phyloP scores from a whole-genome alignment of 2,888 invertebrate genomes.

The Isoperla grammatica region DNA sequence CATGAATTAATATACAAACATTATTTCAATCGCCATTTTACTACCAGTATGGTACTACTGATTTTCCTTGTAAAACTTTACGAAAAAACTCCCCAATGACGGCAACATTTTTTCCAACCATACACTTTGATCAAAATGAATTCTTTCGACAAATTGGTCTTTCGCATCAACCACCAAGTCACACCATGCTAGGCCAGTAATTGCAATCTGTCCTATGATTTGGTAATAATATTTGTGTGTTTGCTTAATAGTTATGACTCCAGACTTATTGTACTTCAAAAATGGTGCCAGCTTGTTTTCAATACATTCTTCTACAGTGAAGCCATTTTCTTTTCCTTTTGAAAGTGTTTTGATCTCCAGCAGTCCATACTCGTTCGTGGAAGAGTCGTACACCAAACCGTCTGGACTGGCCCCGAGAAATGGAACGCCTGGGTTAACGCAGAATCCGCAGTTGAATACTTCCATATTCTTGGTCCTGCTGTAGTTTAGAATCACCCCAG shows the following conservation, averaged over 20 bases:
- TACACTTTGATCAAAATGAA: not conserved
- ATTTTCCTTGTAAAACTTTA: too few species aligned
- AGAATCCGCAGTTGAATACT: not conserved
- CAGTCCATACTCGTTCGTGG: not conserved
- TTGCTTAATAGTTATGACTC: not conserved
- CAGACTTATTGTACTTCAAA: too few species aligned
- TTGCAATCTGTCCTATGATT: constrained; percentile 7
- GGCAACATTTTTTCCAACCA: not conserved
- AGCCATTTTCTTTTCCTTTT: not conserved
- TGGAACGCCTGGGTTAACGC: constrained; percentile 19
- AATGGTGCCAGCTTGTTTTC: not conserved
- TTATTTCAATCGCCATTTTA: too few species aligned
- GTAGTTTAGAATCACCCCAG: not conserved
- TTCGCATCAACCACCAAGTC: not conserved
- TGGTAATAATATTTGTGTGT: constrained; percentile 21
- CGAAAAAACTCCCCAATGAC: not conserved
- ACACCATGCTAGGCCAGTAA: not conserved
- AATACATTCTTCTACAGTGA: not conserved
- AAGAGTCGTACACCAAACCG: constrained; percentile 17
- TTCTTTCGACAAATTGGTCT: not conserved
- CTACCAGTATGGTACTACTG: too few species aligned
- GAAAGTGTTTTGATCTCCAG: not conserved
- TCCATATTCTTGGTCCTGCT: not conserved
- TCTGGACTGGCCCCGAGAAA: constrained; percentile 22
- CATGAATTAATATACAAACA: too few species aligned